Evolutionary conservation across 37 sponge, comb jelly and placozoan species (phyloP).

Genomic region (Spongilla lacustris): DNA sequence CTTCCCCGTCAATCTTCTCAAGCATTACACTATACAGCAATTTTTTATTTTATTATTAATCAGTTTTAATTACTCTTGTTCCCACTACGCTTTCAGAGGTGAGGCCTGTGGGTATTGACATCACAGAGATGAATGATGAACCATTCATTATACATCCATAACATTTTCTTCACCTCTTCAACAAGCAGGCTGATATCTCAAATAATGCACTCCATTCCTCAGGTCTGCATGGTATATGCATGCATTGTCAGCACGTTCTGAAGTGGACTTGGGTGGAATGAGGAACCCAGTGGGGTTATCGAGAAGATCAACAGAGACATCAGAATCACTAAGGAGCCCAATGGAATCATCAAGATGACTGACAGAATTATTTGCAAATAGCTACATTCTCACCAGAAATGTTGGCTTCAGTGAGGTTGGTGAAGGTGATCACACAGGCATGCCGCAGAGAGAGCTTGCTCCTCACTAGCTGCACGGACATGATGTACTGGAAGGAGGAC

Average conservation of each 20-base stretch:
- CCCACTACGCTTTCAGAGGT: constrained; percentile 81
- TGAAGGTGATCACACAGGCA: constrained; percentile 53
- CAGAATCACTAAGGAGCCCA: too few species aligned
- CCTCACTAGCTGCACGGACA: constrained; percentile 60
- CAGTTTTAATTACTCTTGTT: too few species aligned
- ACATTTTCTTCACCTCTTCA: constrained; percentile 47
- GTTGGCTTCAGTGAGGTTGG: constrained; percentile 18
- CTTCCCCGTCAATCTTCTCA: too few species aligned
- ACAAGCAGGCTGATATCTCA: constrained; percentile 78
- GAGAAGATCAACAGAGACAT: too few species aligned
- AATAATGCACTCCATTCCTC: constrained; percentile 65
- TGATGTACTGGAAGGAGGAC: constrained; percentile 50
- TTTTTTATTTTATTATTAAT: too few species aligned
- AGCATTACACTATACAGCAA: too few species aligned
- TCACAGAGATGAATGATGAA: neutral
- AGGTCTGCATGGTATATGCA: constrained; percentile 37
- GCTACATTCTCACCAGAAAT: constrained; percentile 4
- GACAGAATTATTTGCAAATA: neutral
- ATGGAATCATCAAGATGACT: too few species aligned
- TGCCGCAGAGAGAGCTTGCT: constrained; percentile 54
- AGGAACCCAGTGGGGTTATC: neutral
- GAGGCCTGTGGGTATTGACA: constrained; percentile 39
- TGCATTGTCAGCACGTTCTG: constrained; percentile 12
- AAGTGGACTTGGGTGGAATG: neutral
- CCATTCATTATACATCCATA: constrained; percentile 43